Evolutionary conservation across 2,888 invertebrate species (phyloP), one percentile per base, ranked within the genome.

Genomic region (Mythimna loreyi): DNA sequence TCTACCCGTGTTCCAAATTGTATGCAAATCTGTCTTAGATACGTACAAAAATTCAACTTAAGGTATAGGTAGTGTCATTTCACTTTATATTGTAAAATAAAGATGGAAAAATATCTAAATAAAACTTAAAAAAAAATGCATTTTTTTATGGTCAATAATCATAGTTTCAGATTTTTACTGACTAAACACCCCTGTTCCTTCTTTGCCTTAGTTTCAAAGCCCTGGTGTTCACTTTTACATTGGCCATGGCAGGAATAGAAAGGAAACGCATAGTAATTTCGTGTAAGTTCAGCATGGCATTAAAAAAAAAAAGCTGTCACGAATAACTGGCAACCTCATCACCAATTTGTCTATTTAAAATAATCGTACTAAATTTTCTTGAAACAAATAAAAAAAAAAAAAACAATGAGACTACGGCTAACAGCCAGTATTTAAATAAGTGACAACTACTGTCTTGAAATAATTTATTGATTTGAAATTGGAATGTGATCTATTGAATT

Each of bases 401-500:
- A 2, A n/a, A 19, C 21, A 56, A 28, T 13, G 2, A 3, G 40
- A 25, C 65, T 36, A 7, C 7, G 3, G 8, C 6, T 16, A 21
- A 2, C 11, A 13, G 1, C 23, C 21, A 36, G 63, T 62, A 45
- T n/a, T 7, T 45, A 7, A 45, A 7, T 25, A 68, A 50, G 9
- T 5, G 40, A 62, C 19, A 25, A 43, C 62, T 21, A 43, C 62
- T 21, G 63, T 43, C 49, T 49, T 23, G 36, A 23, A 36, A 53
- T 67, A 56, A 75, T 56, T 50, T 60, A 73, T 75, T 23, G 49
- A 47, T 19, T 7, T 64, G 49, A 60, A 66, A 28, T 52, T 8
- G 61, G 56, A 72, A 67, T 73, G 69, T 71, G 50, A 66, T 60
- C 60, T 47, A 78, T 80, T 78, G 68, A 77, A 81, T 74, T 75